Evolutionary conservation across 2,797 vertebrate genomes (phyloP), one percentile per base, ranked within the genome.

Genomic region (Allenopithecus nigroviridis): DNA sequence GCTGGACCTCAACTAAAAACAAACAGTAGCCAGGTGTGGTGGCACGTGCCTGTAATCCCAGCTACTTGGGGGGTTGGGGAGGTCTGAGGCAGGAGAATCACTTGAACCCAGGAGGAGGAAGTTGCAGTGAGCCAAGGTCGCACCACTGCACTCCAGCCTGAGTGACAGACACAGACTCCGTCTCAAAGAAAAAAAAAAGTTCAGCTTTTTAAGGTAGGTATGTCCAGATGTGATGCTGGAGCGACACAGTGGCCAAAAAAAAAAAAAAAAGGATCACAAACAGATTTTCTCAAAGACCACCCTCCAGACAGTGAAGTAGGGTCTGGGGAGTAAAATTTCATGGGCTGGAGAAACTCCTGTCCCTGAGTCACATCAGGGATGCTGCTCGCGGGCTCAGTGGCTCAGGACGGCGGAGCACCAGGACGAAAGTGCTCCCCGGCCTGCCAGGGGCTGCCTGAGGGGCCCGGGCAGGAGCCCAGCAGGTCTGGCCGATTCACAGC

Each of bases 381-480:
- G 11, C 43, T 39, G 7, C 53, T 7, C 1, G 1, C 0, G 19
- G 11, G n/a, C 53, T 70, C 43, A 21, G 93, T 17, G 10, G 39
- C 64, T 87, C 41, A 24, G n/a, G 61, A 21, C 8, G 0, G 2
- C 2, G 46, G 5, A 22, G 13, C 70, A 13, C 21, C 53, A 48
- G 55, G 48, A 14, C n/a, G n/a, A n/a, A 21, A 17, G 72, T 11
- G 53, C 12, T 39, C 78, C n/a, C 83, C 3, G 8, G 39, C 43
- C 55, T 5, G 57, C 24, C 0, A 7, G 64, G 36, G 36, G 55
- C 36, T 33, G 19, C 17, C 5, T 4, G 36, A 28, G 79, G 83
- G 16, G 26, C 8, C 13, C 0, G 2, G 13, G 1, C 0, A 1
- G 36, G 81, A 41, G 16, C 48, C 70, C 0, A 24, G 61, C 14